Base-by-base conservation (phyloP, 2,113 vertebrate species). In the Paramormyrops kingsleyae region DNA sequence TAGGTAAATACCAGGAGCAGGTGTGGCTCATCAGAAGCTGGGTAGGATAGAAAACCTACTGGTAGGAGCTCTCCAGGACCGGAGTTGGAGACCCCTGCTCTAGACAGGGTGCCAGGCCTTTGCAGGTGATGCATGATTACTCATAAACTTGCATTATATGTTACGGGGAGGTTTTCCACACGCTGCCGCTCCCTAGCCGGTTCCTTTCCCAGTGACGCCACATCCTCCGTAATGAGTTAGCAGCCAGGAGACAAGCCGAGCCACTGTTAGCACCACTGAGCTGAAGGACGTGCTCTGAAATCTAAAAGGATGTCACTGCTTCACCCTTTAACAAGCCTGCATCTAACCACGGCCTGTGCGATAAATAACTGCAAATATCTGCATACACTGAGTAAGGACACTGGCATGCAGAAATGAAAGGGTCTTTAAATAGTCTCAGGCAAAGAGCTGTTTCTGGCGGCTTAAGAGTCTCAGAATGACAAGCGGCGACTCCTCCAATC, bases 101-200 rank as follows among this genome's bases (percentile, higher is more conserved):
- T 39, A 2, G 5, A 42, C 17, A 19, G 74, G 35, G 5, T 80
- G 13, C 35, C 74, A 80, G 35, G 17, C 74, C 74, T 7, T 80
- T 4, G 74, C 74, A 19, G 35, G 74, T 2, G 13, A 80, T 42
- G 5, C 4, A 42, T 9, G 92, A 91, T 94, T 92, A 94, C 93
- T 94, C 91, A 94, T 90, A 91, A 92, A 83, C 89, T 52, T 13
- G 88, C 56, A 90, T 91, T 92, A 91, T 91, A 91, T 92, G 31
- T 56, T 87, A 87, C 2, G 93, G 93, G 59, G 47, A 90, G 94
- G 95, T 93, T 94, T 93, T 94, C 90, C 90, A 93, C 93, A 88
- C 1, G 87, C 87, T 90, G 90, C 89, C 90, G 88, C 15, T 77
- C 31, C 10, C 13, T 35, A 17, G 70, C 70, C 0, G 4, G 27